Evolutionary conservation across 2,888 invertebrate genomes (phyloP).

Genomic region (Entomobrya proxima): DNA sequence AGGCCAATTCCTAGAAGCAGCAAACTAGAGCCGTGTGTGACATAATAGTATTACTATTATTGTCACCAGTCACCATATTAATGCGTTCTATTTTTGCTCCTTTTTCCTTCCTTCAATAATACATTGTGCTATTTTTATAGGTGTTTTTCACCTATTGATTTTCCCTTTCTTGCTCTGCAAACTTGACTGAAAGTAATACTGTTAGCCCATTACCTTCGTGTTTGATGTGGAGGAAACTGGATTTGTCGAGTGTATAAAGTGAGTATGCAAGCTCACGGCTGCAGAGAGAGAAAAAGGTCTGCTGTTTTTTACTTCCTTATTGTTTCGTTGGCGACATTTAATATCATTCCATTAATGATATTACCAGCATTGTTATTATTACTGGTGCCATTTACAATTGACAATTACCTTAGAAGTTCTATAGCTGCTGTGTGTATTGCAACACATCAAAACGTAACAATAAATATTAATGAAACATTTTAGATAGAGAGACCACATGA

Average conservation of each 20-base stretch:
- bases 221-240: neutral
- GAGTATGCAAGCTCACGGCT: too few species aligned
- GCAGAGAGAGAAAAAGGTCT: neutral
- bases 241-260: too few species aligned
- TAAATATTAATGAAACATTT: too few species aligned
- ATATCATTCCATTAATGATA: slow-evolving; percentile 20
- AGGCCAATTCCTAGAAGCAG: neutral
- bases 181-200: slow-evolving; percentile 5
- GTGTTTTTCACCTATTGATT: neutral
- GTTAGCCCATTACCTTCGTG: neutral
- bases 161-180: neutral
- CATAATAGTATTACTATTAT: slow-evolving; percentile 1
- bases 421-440: too few species aligned
- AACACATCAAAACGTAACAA: too few species aligned
- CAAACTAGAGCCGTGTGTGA: neutral
- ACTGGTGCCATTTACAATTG: too few species aligned
- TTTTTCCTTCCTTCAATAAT: too few species aligned
- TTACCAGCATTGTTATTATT: neutral
- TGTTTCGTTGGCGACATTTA: slow-evolving; percentile 21
- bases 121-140: neutral
- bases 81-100: neutral
- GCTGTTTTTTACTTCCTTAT: slow-evolving; percentile 22
- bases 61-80: slow-evolving; percentile 21
- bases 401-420: neutral
- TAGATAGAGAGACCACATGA: neutral